Conservation (phyloP, 2,113 vertebrate species). For the Prunella fulvescens region DNA sequence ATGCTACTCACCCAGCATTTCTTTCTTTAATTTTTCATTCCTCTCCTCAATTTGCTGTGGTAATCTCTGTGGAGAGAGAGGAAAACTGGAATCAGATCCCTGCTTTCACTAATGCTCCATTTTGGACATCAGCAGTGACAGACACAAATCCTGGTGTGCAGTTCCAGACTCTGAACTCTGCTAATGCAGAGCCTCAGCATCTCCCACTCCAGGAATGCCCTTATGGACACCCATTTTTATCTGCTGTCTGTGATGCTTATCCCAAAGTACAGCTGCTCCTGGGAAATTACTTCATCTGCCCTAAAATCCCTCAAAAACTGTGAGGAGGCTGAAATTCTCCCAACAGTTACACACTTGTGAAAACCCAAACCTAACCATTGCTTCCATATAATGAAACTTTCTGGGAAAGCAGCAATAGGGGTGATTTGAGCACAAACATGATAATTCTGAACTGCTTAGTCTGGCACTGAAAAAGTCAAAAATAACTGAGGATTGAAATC, state of each 20-base stretch:
- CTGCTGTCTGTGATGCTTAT: not conserved
- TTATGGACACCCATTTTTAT: not conserved
- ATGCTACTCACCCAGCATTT: slow-evolving; percentile 87
- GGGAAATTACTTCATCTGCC: not conserved
- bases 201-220: not conserved
- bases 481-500: not conserved
- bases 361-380: not conserved
- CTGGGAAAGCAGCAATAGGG: not conserved
- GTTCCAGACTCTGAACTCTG: not conserved
- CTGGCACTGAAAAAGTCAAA: not conserved
- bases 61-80: slow-evolving; percentile 78
- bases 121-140: not conserved
- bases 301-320: not conserved
- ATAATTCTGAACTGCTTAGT: not conserved
- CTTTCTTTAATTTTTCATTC: slow-evolving; percentile 94
- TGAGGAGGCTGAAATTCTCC: not conserved
- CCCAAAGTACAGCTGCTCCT: not conserved
- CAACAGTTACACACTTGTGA: not conserved
- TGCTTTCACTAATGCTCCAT: not conserved
- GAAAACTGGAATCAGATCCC: not conserved
- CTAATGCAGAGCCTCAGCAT: not conserved
- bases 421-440: not conserved
- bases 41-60: slow-evolving; percentile 92
- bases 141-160: not conserved
- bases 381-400: not conserved